Evolutionary conservation across 1,140 invertebrate genomes (phyloP), one percentile per base, ranked within the genome.

Genomic region (Octopus bimaculoides): DNA sequence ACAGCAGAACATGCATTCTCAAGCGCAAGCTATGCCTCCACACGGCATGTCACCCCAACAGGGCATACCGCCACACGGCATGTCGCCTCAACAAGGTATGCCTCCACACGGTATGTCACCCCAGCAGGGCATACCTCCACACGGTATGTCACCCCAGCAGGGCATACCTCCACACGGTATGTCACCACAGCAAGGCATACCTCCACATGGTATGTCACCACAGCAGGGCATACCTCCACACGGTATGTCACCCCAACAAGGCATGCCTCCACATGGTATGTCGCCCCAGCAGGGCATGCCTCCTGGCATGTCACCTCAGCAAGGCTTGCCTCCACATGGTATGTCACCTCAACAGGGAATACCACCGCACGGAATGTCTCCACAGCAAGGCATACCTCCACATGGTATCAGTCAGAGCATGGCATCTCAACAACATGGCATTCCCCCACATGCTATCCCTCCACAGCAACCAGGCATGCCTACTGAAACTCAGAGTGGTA

Each of bases 221-320:
- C 66, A 71, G 9, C 66, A 14, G 26, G 66, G 66, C 26, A 5
- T 71, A 20, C 66, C 66, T 17, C 66, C 66, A 10, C 66, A 71
- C 7, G 14, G 14, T 71, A 71, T 71, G 66, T 8, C 66, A 5
- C 66, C 66, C 5, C 8, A 14, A 5, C 56, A 61, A 17, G 17
- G 56, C 17, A 61, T 61, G 56, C 66, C 66, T n/a, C 66, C 66
- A 71, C 66, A 71, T 20, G 26, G 14, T 71, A 71, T 71, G 14
- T n/a, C 17, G 5, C 26, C 26, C 26, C 66, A 71, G 66, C 66
- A 71, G 26, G 82, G 52, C 83, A 84, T 79, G 83, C 84, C 78
- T 84, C 83, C 54, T 84, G 84, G 81, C 82, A 85, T 85, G 82
- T 66, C 54, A 77, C 74, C 56, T 54, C 17, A n/a, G 75, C 53